These are phyloP conservation scores for Bugulina stolonifera DNA, from an alignment of 2,888 invertebrate genomes.

Conservation along the genomic window DNA sequence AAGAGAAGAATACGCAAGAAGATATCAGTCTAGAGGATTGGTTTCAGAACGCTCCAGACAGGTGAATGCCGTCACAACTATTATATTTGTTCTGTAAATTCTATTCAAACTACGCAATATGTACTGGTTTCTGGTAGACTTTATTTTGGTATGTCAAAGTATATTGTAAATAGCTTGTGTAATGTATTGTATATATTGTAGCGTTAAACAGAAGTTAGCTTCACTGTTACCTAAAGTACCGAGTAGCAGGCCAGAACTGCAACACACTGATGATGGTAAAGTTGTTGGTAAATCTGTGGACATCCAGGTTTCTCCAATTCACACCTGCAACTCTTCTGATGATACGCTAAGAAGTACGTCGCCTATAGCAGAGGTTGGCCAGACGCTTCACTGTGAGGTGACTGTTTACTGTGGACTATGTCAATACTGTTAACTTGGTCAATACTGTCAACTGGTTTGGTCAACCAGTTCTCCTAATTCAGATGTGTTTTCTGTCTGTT, in stretches of 20 bases:
- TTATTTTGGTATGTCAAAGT: too few relatives aligned
- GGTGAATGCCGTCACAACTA: too few relatives aligned
- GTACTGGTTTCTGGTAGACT: too few relatives aligned
- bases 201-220: constrained; percentile 17
- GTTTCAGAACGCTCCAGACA: constrained; percentile 23
- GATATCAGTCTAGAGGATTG: constrained; percentile 16
- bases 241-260: neutral
- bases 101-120: too few relatives aligned
- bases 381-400: too few relatives aligned
- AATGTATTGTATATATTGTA: neutral
- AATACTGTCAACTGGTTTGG: too few relatives aligned
- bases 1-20: neutral
- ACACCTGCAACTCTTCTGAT: constrained; percentile 22
- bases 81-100: too few relatives aligned
- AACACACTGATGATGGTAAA: constrained; percentile 2
- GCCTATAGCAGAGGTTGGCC: neutral
- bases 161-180: too few relatives aligned
- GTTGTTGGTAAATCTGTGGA: neutral
- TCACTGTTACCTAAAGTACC: neutral
- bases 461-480: too few relatives aligned
- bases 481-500: too few relatives aligned
- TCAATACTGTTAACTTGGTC: too few relatives aligned
- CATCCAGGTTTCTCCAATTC: neutral
- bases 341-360: constrained; percentile 21
- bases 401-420: too few relatives aligned